A percentile compares a stretch with the other conserved stretches of the same genome.
Evolutionary conservation across 2,113 vertebrate species (phyloP).

Genomic region (Zapus hudsonius): DNA sequence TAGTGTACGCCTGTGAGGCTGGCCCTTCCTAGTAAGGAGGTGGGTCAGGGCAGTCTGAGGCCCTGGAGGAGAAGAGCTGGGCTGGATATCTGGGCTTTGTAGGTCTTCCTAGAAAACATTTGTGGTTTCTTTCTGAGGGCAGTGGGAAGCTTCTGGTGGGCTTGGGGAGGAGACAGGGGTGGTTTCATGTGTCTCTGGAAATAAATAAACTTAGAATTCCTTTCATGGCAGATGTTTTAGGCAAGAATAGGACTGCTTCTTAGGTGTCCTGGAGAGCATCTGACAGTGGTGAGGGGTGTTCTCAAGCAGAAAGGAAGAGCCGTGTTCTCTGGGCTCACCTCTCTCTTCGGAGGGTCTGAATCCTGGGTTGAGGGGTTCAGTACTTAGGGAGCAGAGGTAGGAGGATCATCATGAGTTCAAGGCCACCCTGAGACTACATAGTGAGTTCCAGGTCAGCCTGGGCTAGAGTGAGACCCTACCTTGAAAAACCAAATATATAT

Average conservation of each 20-base stretch:
- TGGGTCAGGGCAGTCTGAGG: not conserved
- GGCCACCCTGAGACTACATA: too few species aligned
- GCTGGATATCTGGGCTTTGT: not conserved
- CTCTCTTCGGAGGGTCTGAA: not conserved
- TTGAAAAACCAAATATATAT: too few species aligned
- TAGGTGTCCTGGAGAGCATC: not conserved
- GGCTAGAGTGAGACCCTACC: too few species aligned
- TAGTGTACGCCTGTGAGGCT: not conserved
- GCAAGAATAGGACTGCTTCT: not conserved
- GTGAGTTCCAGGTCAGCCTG: too few species aligned
- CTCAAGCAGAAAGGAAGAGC: not conserved
- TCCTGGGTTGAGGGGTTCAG: too few species aligned
- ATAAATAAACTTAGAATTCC: not conserved
- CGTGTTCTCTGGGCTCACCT: fast-evolving
- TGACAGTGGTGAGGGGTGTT: not conserved
- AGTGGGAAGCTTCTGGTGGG: not conserved
- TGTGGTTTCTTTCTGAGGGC: not conserved
- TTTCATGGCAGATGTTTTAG: not conserved
- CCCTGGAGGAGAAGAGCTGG: not conserved
- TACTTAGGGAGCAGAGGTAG: too few species aligned
- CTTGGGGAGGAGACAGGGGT: not conserved
- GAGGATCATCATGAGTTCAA: too few species aligned
- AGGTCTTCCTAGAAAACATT: not conserved
- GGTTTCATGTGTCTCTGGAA: not conserved
- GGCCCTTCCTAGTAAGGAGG: not conserved